Evolutionary conservation across 2,113 vertebrate species (phyloP), one percentile per base, ranked within the genome.

Genomic region (Psammodynastes pulverulentus): DNA sequence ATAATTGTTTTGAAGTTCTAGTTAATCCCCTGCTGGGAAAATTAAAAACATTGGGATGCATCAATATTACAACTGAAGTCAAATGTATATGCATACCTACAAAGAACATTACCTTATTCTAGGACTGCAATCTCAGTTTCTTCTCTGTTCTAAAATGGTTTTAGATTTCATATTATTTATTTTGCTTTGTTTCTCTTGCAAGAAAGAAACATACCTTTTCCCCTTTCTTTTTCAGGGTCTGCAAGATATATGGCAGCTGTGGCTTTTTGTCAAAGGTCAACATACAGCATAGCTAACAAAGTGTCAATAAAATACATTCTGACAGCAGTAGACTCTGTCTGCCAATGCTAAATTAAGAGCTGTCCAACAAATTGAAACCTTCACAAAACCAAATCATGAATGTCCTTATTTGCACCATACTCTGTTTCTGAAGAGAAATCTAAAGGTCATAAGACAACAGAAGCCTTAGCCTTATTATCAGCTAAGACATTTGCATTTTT

Each of bases 401-500:
- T 94, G 94, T 89, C 91, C 93, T 95, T 94, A 96, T 34, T 62
- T 85, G 39, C 45, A 89, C 94, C 95, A 95, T 95, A 56, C 17
- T 29, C 72, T 93, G 94, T 96, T 91, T 67, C 89, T 87, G 84
- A n/a, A 43, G 93, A 94, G 95, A 95, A 96, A 94, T 94, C 86
- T 91, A 94, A 94, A 96, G 92, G 96, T 97, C 95, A 95, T 93
- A 94, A 92, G 62, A 92, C 94, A 96, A 96, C 91, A 94, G 93
- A 95, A 96, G 95, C 94, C 87, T 15, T 67, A 58, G 84, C 94
- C 87, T 62, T 93, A 91, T 94, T 93, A 97, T 94, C 94, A 95
- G 95, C 94, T 95, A 97, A 96, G 95, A 94, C 91, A 91, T 89
- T 94, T 95, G 95, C 94, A 96, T 96, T 96, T 94, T 17, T 96